Base-by-base conservation (phyloP, 2,888 invertebrate species). In the Nemoura dubitans region DNA sequence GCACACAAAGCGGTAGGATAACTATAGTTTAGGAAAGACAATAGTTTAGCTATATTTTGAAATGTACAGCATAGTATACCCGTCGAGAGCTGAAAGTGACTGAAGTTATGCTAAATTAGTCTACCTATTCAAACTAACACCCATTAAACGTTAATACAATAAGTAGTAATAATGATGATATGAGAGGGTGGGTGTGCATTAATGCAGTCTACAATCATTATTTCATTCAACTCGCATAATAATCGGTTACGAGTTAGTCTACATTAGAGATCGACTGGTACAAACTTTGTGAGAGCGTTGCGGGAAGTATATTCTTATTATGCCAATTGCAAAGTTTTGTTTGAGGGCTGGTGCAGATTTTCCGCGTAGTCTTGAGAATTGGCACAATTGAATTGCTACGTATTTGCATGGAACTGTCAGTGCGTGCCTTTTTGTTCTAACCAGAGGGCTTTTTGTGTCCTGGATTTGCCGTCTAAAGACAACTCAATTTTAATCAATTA, bases 1-100 rank as follows among this genome's bases (percentile, higher is more conserved):
- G 81, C 81, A 81, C 21, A 81, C 81, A 81, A 81, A 81, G 81
- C 59, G 21, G n/a, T 59, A 21, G 6, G 59, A 59, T 59, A 21
- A 59, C 59, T 59, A 59, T 59, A 59, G 59, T 59, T 59, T 59
- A 59, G 59, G 21, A 21, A 59, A 59, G 59, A 59, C 59, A 59
- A 59, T 59, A 59, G 59, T 59, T 59, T 21, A 59, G 59, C 59
- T 59, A 59, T 59, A 59, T 59, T 59, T 59, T 59, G 59, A 59
- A 59, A 59, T 59, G 59, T 59, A 7, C 59, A 59, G 59, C 59
- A 59, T 59, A 59, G 59, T 59, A 59, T 21, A 59, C 59, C 14
- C 59, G 59, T 59, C 59, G 59, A 59, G 6, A 7, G 21, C 59
- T 59, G 59, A 59, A 59, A 59, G 59, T 59, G 59, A 59, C 59